Percentiles rank a stretch among this genome's conserved stretches.
phyloP scores from a whole-genome alignment of 2,888 invertebrate genomes.

The Chaitophorus viminalis region DNA sequence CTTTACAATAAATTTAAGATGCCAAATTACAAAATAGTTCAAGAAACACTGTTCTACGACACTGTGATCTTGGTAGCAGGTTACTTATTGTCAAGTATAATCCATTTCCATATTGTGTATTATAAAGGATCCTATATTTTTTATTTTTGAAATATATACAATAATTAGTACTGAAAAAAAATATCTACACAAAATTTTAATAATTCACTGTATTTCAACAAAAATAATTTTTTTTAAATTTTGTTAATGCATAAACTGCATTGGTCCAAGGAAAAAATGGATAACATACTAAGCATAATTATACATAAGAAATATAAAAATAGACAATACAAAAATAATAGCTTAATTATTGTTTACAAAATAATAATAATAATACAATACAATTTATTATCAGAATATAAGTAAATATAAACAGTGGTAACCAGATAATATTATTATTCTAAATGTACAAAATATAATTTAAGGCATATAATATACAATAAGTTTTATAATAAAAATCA shows the following conservation, averaged over 20 bases:
- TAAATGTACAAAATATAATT: slow-evolving; percentile 40
- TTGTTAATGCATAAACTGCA: slow-evolving; percentile 16
- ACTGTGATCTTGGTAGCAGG: too few species aligned
- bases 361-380: slow-evolving; percentile 8
- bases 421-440: slow-evolving; percentile 53
- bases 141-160: too few species aligned
- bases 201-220: slow-evolving; percentile 55
- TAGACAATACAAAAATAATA: slow-evolving; percentile 52
- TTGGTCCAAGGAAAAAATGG: slow-evolving; percentile 16
- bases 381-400: slow-evolving; percentile 27
- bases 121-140: too few species aligned
- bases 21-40: too few species aligned
- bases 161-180: neutral
- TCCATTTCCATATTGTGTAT: too few species aligned
- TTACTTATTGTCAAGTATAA: too few species aligned
- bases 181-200: neutral
- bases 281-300: slow-evolving; percentile 49
- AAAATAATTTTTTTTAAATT: slow-evolving; percentile 32
- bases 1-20: too few species aligned
- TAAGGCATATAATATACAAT: slow-evolving; percentile 11
- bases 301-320: slow-evolving; percentile 52
- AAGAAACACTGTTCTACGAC: too few species aligned
- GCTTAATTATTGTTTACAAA: slow-evolving; percentile 24
- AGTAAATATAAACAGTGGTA: slow-evolving; percentile 56
- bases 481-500: slow-evolving; percentile 15